Evolutionary conservation across 1,140 invertebrate species (phyloP).

Genomic region (Thaumetopoea pityocampa): DNA sequence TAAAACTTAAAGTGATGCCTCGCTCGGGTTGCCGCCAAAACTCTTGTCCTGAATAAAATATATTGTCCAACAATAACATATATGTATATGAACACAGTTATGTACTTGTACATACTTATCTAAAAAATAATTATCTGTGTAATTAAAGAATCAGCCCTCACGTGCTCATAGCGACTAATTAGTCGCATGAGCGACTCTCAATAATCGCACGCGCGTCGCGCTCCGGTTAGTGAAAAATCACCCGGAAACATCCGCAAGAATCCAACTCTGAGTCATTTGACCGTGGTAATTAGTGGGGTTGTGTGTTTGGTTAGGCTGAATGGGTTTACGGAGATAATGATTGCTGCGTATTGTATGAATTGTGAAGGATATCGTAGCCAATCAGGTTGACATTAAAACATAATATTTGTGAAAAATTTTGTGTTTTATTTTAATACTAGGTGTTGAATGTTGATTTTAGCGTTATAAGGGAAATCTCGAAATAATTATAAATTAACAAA

Average conservation of each 20-base stretch:
- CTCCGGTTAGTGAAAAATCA: constrained; percentile 63
- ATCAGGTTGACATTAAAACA: no score
- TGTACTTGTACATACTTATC: no score
- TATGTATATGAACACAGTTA: background rate
- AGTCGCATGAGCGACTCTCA: constrained; percentile 49
- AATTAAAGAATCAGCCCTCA: constrained; percentile 4
- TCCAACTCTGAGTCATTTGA: constrained; percentile 31
- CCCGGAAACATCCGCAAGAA: constrained; percentile 39
- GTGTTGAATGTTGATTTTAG: no score
- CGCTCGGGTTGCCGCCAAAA: no score
- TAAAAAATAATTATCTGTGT: background rate
- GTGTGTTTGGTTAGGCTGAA: constrained; percentile 4
- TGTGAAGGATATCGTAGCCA: no score
- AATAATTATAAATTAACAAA: no score
- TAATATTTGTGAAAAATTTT: no score
- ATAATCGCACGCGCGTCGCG: constrained; percentile 41
- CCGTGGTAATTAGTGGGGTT: constrained; percentile 39
- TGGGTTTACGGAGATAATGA: constrained; percentile 6
- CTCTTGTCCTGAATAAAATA: no score
- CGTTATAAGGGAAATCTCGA: no score
- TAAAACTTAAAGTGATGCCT: no score
- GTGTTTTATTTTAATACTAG: no score
- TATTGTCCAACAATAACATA: no score
- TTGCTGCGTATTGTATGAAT: constrained; percentile 3
- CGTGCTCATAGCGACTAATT: constrained; percentile 44